These are phyloP conservation scores for Aphidius ervi DNA, from an alignment of 1,140 invertebrate genomes.

Conservation along the genomic window DNA sequence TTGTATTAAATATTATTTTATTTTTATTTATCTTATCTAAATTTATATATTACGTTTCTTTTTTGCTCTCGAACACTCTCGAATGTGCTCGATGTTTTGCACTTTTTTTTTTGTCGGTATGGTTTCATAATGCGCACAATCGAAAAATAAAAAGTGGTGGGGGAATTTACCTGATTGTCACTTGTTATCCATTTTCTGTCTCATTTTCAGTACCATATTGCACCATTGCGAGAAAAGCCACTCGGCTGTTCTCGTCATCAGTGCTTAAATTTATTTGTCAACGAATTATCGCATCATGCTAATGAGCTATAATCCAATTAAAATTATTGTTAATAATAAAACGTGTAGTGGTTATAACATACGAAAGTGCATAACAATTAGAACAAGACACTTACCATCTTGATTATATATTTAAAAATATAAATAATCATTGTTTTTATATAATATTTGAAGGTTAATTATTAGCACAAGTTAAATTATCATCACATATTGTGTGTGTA, in stretches of 20 bases:
- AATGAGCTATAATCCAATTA: conserved; percentile 48
- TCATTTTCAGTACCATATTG: conserved; percentile 15
- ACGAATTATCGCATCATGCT: conserved; percentile 44
- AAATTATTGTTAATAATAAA: conserved; percentile 35
- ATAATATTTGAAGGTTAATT: conserved; percentile 6
- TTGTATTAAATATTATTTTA: too few relatives aligned
- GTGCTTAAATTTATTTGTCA: conserved; percentile 36
- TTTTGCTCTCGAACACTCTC: too few relatives aligned
- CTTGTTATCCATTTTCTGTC: too few relatives aligned
- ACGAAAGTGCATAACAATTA: conserved; percentile 47
- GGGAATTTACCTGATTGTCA: too few relatives aligned
- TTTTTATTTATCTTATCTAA: too few relatives aligned
- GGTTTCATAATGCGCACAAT: too few relatives aligned
- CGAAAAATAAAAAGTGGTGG: too few relatives aligned
- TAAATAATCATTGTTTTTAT: conserved; percentile 28
- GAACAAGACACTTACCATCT: conserved; percentile 53
- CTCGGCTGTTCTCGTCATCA: conserved; percentile 43
- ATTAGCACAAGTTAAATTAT: not conserved
- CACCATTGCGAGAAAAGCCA: conserved; percentile 46
- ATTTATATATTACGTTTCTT: too few relatives aligned
- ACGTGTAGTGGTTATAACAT: conserved; percentile 50
- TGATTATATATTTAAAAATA: conserved; percentile 43
- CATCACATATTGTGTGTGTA: conserved; percentile 37
- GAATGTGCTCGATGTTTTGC: too few relatives aligned
- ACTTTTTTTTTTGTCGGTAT: too few relatives aligned